Conservation (phyloP, 2,888 invertebrate genomes). For the Pyrochroa serraticornis region DNA sequence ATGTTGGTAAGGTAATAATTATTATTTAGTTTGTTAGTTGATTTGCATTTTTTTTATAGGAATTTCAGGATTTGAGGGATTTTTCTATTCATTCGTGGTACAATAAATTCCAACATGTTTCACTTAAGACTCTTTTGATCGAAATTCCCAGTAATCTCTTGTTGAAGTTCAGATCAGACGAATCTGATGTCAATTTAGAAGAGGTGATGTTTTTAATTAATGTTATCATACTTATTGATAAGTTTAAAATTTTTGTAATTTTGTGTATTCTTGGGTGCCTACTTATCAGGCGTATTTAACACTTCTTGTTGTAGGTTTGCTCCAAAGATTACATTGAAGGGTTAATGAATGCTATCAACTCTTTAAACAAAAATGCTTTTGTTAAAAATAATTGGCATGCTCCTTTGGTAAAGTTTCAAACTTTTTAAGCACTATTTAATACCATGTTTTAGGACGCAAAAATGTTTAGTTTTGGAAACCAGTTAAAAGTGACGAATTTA, state of each 20-base stretch:
- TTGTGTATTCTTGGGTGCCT: neutral
- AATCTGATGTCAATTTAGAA: constrained; percentile 22
- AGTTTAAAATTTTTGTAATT: neutral
- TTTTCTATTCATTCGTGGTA: constrained; percentile 53
- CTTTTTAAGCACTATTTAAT: neutral
- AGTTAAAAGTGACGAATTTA: constrained; percentile 47
- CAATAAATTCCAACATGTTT: constrained; percentile 44
- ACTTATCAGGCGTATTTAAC: neutral
- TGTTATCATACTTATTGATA: neutral
- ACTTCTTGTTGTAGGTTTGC: constrained; percentile 27
- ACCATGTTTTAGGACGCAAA: constrained; percentile 47
- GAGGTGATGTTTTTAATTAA: constrained; percentile 11
- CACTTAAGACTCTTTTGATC: constrained; percentile 47
- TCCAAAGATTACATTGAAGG: constrained; percentile 35
- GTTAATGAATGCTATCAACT: constrained; percentile 47
- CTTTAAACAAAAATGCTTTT: constrained; percentile 46
- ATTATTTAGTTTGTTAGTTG: neutral
- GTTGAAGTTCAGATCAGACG: constrained; percentile 38
- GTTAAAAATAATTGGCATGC: constrained; percentile 57
- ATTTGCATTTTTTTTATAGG: constrained; percentile 34
- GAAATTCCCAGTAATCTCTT: constrained; percentile 45
- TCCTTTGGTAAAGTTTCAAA: constrained; percentile 42
- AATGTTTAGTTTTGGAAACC: constrained; percentile 53
- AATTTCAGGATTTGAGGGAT: constrained; percentile 50
- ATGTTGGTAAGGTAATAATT: neutral